Conservation (phyloP, 2,797 vertebrate species). For the Dryobates pubescens region DNA sequence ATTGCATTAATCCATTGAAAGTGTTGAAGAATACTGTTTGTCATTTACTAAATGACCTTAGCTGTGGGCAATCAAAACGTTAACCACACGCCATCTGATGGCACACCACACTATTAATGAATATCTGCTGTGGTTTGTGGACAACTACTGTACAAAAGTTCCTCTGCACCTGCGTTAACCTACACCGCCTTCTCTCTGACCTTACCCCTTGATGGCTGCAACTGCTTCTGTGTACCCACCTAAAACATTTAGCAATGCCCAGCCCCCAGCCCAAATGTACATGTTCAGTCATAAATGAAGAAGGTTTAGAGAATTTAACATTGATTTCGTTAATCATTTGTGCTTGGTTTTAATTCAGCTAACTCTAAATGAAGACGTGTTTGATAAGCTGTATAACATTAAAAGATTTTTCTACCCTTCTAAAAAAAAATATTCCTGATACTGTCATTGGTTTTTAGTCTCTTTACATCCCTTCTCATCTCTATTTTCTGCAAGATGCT, state of each 20-base stretch:
- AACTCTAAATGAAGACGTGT: background rate
- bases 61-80: background rate
- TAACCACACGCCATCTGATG: background rate
- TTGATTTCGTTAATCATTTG: background rate
- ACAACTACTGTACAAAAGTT: background rate
- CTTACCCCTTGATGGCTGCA: rapidly evolving
- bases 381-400: background rate
- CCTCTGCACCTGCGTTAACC: background rate
- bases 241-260: background rate
- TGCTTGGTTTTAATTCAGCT: background rate
- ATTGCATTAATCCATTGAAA: background rate
- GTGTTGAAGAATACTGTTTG: background rate
- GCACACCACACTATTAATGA: background rate
- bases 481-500: background rate
- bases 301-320: background rate
- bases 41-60: background rate
- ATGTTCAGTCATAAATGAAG: background rate
- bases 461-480: background rate
- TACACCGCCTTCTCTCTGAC: background rate
- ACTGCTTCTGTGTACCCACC: rapidly evolving
- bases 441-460: background rate
- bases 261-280: background rate
- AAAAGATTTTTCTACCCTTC: background rate
- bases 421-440: background rate
- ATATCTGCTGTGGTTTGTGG: background rate